A percentile compares a stretch with the other conserved stretches of the same genome.
These are phyloP conservation scores for Polyergus mexicanus DNA, from an alignment of 1,140 invertebrate species.

Conservation along the genomic window DNA sequence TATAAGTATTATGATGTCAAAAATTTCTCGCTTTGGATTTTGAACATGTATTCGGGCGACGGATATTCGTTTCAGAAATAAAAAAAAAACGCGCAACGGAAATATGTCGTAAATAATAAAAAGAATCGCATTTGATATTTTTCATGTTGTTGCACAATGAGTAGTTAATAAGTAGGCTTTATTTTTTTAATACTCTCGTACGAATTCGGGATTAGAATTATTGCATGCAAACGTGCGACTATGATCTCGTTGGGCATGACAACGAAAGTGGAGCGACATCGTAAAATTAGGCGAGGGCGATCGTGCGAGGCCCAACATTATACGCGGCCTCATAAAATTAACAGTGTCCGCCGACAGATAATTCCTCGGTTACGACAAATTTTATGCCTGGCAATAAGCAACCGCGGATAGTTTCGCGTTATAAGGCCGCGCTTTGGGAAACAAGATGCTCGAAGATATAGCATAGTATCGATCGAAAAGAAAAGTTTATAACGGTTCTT, in stretches of 20 bases:
- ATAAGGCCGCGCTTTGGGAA: constrained; percentile 3
- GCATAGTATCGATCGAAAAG: constrained; percentile 16
- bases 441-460: not conserved
- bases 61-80: constrained; percentile 8
- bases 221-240: constrained; percentile 21
- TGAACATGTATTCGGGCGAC: not conserved
- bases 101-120: constrained; percentile 1
- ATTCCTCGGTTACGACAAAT: constrained; percentile 61
- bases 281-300: constrained; percentile 72
- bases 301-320: constrained; percentile 41
- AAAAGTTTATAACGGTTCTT: constrained; percentile 55
- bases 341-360: constrained; percentile 51
- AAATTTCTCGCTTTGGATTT: constrained; percentile 36
- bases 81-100: not conserved
- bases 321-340: constrained; percentile 60
- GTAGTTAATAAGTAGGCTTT: constrained; percentile 19
- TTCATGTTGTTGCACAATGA: not conserved
- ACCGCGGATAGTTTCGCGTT: constrained; percentile 1
- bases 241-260: constrained; percentile 34
- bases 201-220: constrained; percentile 9
- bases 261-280: constrained; percentile 67
- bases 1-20: constrained; percentile 37
- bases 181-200: not conserved
- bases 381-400: constrained; percentile 40
- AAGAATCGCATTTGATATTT: not conserved